A percentile compares a stretch with the other conserved stretches of the same genome.
These are phyloP conservation scores for Graphium colonna DNA, from an alignment of 2,888 invertebrate genomes.

Conservation along the genomic window DNA sequence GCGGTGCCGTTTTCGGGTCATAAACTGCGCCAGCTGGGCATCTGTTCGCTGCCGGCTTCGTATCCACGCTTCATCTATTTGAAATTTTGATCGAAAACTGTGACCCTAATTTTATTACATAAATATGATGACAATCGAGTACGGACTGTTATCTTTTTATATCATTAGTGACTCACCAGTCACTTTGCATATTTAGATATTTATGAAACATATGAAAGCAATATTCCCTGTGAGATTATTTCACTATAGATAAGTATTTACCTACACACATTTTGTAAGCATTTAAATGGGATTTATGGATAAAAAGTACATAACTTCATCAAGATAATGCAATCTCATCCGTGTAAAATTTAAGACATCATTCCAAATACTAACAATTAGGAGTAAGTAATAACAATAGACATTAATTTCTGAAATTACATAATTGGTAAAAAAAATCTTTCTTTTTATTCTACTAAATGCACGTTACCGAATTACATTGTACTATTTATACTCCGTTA, in stretches of 20 bases:
- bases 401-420: constrained; percentile 40
- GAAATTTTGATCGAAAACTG: too few species aligned
- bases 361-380: constrained; percentile 38
- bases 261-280: too few species aligned
- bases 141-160: too few species aligned
- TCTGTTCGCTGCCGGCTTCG: too few species aligned
- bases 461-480: constrained; percentile 59
- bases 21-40: too few species aligned
- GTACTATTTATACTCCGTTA: constrained; percentile 50
- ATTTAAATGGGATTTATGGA: neutral
- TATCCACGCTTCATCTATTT: too few species aligned
- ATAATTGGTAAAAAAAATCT: constrained; percentile 37
- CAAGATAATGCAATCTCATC: constrained; percentile 22
- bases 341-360: neutral
- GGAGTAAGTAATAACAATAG: constrained; percentile 26
- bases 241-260: too few species aligned
- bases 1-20: too few species aligned
- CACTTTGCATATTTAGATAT: neutral
- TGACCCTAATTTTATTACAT: too few species aligned
- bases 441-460: constrained; percentile 65
- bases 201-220: neutral
- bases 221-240: too few species aligned
- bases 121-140: too few species aligned
- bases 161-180: too few species aligned
- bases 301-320: neutral